Base-by-base conservation (phyloP, 2,888 invertebrate species). In the Chironomus tentans region DNA sequence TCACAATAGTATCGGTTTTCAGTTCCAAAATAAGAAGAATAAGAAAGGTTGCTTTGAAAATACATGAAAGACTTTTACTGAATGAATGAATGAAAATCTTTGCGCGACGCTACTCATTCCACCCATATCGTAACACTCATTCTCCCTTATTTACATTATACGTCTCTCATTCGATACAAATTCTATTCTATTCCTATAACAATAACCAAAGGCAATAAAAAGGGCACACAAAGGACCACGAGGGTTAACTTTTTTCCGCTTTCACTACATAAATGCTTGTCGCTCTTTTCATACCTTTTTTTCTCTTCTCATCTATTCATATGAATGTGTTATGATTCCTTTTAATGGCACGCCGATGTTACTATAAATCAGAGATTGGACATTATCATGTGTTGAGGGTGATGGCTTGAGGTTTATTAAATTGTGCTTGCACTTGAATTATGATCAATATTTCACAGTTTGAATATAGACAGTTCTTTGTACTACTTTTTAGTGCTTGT, bases 221-320 rank as follows among this genome's bases (percentile, higher is more conserved):
- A 74, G 68, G 68, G 74, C 74, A 48, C 65, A 74, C 74, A 72
- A 72, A 62, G 62, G 72, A 62, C 72, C 72, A 38, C 22, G 50
- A 38, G 61, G 72, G 72, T 24, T 62, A 38, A 72, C 18, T 12
- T 72, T 56, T 38, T 21, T 15, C 28, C 38, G 13, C 13, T 73
- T 18, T 13, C 6, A 56, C 15, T 18, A 18, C 15, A 56, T 18
- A 56, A 56, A 56, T 50, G 71, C 61, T 50, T 72, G 38, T 62
- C 38, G 10, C 38, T 56, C 72, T 72, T 62, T 62, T 46, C 21
- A 70, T 18, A 56, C 56, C 56, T 56, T 56, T 56, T 56, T 56
- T 15, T 56, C 50, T 50, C 6, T 50, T 50, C 50, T 56, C 6
- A 5, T 15, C 18, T 56, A 56, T 56, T 56, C 56, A 56, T 56